Evolutionary conservation across 2,888 invertebrate genomes (phyloP), one percentile per base, ranked within the genome.

Genomic region (Drosophila cognata): DNA sequence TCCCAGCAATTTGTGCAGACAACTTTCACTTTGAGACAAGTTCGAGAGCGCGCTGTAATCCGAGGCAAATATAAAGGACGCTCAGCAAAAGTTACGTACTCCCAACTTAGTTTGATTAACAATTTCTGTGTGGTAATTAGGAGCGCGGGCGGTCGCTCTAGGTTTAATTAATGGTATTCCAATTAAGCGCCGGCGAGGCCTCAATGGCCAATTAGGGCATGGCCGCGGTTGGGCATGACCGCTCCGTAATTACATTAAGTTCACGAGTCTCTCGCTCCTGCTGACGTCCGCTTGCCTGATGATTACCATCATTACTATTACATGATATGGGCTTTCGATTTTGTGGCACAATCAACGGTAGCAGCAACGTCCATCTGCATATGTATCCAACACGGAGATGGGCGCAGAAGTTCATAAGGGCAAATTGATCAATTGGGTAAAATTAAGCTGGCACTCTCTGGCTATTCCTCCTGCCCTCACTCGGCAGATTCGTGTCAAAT

Each of bases 351-450:
- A 88, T 85, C 86, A 85, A 76, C 69, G 62, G 41, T 53, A 66
- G 69, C 41, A 55, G 21, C 58, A 58, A 18, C 61, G 18, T 55
- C 71, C 70, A 85, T 80, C 74, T 80, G 84, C 89, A 89, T 82
- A 89, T 80, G 77, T 73, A 72, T 59, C 59, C 36, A 25, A 58
- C 36, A 28, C 6, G 31, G 13, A 31, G 28, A 25, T n/a, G 18
- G 60, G 25, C 38, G 41, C 71, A 36, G 25, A 16, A 35, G 58
- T 56, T 28, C 58, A 43, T 50, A 64, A 51, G 58, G 48, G 55
- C 36, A 74, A 90, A 88, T 88, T 90, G 91, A 82, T 88, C 88
- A 84, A 82, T 90, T 84, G 88, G 88, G 90, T 79, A 74, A 84
- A 82, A 89, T 90, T 88, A 90, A 78, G 78, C 69, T 48, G 68